Conservation (phyloP, 2,888 invertebrate genomes). For the Hypomecis punctinalis region DNA sequence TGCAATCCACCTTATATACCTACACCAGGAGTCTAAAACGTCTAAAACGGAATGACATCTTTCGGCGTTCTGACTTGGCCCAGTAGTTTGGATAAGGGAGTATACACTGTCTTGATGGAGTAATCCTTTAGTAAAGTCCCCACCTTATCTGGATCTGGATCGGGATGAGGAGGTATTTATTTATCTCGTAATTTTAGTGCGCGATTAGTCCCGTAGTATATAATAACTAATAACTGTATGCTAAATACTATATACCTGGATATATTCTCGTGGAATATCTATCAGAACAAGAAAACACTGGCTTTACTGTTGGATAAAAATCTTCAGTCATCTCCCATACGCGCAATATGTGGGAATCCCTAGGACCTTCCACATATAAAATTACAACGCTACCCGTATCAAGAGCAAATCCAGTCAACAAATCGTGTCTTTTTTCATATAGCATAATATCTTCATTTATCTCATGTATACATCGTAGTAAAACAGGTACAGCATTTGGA, state of each 20-base stretch:
- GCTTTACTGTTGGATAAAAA: conserved; percentile 59
- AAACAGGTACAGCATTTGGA: conserved; percentile 47
- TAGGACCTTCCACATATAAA: conserved; percentile 70
- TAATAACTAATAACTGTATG: no score
- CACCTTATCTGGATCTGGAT: no score
- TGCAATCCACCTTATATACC: no score
- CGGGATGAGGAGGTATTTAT: no score
- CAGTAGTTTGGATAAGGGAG: no score
- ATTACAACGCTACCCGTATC: conserved; percentile 64
- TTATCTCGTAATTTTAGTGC: no score
- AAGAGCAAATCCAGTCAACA: conserved; percentile 72
- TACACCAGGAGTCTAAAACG: no score
- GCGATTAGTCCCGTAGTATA: no score
- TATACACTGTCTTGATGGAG: no score
- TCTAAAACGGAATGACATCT: no score
- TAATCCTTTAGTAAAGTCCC: no score
- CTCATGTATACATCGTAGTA: conserved; percentile 56
- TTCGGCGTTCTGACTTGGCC: no score
- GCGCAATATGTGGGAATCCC: conserved; percentile 63
- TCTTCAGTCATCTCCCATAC: conserved; percentile 69
- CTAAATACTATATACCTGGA: conserved; percentile 58
- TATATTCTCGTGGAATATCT: conserved; percentile 65
- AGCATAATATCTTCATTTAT: conserved; percentile 57
- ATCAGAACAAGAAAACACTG: conserved; percentile 64
- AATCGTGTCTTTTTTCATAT: conserved; percentile 43